Conservation (phyloP, 1,140 invertebrate genomes). For the Zaprionus inermis region DNA sequence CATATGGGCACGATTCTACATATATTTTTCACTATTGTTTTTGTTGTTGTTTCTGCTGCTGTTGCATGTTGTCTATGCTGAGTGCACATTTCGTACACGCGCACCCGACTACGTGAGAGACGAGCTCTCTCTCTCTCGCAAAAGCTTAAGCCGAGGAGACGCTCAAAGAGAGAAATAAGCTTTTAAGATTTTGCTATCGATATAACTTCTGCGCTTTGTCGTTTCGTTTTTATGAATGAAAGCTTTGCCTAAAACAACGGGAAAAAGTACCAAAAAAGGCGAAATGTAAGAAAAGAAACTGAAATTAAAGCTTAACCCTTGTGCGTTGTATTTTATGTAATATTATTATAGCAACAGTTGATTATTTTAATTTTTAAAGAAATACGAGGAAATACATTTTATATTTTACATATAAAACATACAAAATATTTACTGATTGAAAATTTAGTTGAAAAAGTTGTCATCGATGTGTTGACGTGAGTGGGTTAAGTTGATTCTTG, state of each 20-base stretch:
- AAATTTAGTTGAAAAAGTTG: too few species aligned
- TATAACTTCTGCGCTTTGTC: slow-evolving; percentile 57
- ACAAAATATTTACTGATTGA: too few species aligned
- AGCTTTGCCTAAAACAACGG: slow-evolving; percentile 31
- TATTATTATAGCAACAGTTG: not conserved
- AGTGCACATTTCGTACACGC: slow-evolving; percentile 42
- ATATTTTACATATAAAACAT: too few species aligned
- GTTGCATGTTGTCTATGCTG: slow-evolving; percentile 47
- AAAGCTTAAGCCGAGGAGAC: slow-evolving; percentile 38
- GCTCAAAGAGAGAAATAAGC: slow-evolving; percentile 13
- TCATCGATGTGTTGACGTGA: too few species aligned
- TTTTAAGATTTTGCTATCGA: slow-evolving; percentile 36
- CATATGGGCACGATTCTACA: slow-evolving; percentile 11
- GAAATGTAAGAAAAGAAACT: slow-evolving; percentile 4
- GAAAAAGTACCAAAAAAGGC: slow-evolving; percentile 25
- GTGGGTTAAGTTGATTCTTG: not conserved
- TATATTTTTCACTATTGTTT: slow-evolving; percentile 18
- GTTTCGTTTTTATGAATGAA: slow-evolving; percentile 70
- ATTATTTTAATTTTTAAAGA: too few species aligned
- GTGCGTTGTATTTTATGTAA: not conserved
- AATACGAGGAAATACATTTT: too few species aligned
- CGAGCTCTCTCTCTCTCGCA: too few species aligned
- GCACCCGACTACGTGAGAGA: slow-evolving; percentile 17
- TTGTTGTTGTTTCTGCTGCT: slow-evolving; percentile 42
- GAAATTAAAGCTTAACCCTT: not conserved